A percentile compares a stretch with the other conserved stretches of the same genome.
Conservation (phyloP, 2,888 invertebrate genomes). For the Diarsia mendica region DNA sequence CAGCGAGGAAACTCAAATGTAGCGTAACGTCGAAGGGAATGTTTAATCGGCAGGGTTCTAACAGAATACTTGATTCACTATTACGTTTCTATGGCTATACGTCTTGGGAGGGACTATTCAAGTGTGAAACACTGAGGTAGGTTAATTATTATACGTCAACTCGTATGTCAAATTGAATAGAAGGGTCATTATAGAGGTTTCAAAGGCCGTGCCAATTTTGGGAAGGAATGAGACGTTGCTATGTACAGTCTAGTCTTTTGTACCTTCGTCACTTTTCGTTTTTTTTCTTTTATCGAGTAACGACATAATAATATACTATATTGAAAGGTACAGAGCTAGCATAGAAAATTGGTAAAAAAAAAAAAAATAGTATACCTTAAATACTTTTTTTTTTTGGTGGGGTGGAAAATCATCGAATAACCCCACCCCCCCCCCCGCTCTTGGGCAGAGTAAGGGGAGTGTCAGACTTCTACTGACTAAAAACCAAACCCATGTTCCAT, state of each 20-base stretch:
- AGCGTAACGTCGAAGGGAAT: conserved; percentile 39
- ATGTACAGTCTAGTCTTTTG: background rate
- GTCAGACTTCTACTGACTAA: too few species aligned
- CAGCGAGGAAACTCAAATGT: conserved; percentile 28
- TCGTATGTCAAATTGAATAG: conserved; percentile 34
- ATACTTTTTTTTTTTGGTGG: too few species aligned
- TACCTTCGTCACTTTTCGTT: background rate
- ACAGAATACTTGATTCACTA: conserved; percentile 58
- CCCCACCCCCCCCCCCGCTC: too few species aligned
- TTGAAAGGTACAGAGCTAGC: too few species aligned
- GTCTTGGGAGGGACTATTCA: conserved; percentile 16
- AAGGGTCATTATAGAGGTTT: conserved; percentile 1
- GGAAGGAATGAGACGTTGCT: conserved; percentile 6
- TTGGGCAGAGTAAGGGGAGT: too few species aligned
- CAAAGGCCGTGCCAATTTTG: conserved; percentile 12
- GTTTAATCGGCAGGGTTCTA: conserved; percentile 48
- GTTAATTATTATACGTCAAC: conserved; percentile 44
- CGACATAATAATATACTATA: background rate
- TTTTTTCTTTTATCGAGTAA: background rate
- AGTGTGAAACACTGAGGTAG: conserved; percentile 45
- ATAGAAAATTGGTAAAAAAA: too few species aligned
- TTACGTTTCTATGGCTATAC: conserved; percentile 7
- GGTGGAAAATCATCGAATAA: too few species aligned
- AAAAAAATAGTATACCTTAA: too few species aligned
- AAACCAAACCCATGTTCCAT: too few species aligned